Base-by-base conservation (phyloP, 2,888 invertebrate genomes). In the Micropterix aruncella region DNA sequence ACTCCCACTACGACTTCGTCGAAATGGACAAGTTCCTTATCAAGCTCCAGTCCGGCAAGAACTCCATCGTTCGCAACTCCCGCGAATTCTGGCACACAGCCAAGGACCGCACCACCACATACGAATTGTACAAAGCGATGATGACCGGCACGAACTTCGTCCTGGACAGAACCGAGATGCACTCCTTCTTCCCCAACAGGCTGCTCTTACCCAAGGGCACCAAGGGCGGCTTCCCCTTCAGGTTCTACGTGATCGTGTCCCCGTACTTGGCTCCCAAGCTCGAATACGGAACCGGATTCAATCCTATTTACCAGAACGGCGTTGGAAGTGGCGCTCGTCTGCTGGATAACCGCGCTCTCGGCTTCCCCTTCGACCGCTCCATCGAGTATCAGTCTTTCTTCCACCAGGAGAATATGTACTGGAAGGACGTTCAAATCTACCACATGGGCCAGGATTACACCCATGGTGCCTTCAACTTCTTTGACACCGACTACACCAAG, bases 1-100 rank as follows among this genome's bases (percentile, higher is more conserved):
- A 67, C 58, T 65, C 63, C 46, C 65, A 69, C 42, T 48, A 54
- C 38, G 65, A 67, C 50, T 68, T 70, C 68, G 54, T 70, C 17
- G 70, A 70, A 50, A 62, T 70, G 42, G 70, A 70, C 55, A 63
- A 62, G 52, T 80, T 83, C 69, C 47, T 70, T 40, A 72, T 74
- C 59, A 73, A 76, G 51, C 65, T 87, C 51, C 69, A 70, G 16
- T 66, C 75, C 39, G 87, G 87, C 17, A 62, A 72, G 56, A 87
- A 84, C 63, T 69, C 72, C 37, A 75, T 88, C 54, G 73, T 75
- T 18, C 80, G 86, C 51, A 66, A 66, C 51, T 84, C 83, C 36
- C 59, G 67, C 16, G 80, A 87, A 36, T 80, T 79, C 63, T 72
- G 72, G 52, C 79, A 77, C 61, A 68, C 74, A 43, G 72, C 75